Conservation (phyloP, 1,140 invertebrate species). For the Bombus waltoni region DNA sequence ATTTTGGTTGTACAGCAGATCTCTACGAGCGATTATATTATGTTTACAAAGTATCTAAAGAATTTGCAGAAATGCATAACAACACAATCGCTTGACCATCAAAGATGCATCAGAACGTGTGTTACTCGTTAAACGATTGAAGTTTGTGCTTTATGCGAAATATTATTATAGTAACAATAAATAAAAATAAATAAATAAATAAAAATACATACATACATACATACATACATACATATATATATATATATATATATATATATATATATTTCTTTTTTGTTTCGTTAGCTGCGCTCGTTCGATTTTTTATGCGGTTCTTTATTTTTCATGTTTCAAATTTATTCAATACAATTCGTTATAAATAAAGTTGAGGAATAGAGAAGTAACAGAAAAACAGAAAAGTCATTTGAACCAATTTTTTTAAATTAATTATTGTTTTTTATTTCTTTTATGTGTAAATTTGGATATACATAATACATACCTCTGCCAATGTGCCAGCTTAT, state of each 20-base stretch:
- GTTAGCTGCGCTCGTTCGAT: conserved; percentile 27
- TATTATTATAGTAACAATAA: too few species aligned
- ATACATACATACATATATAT: too few species aligned
- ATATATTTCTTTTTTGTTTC: background rate
- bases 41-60: conserved; percentile 82
- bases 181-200: too few species aligned
- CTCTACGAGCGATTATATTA: conserved; percentile 85
- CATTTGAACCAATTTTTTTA: background rate
- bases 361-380: too few species aligned
- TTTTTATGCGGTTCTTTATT: background rate
- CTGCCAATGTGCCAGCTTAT: background rate
- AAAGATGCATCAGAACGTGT: background rate
- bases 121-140: background rate
- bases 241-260: too few species aligned
- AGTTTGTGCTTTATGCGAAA: background rate
- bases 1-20: conserved; percentile 84
- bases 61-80: conserved; percentile 82
- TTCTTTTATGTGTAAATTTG: background rate
- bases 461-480: background rate
- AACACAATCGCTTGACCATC: conserved; percentile 64
- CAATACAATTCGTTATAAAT: conserved; percentile 1
- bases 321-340: background rate
- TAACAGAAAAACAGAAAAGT: too few species aligned
- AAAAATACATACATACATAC: too few species aligned
- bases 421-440: background rate